Evolutionary conservation across 1,140 invertebrate species (phyloP).

Genomic region (Tetramorium simillimum): DNA sequence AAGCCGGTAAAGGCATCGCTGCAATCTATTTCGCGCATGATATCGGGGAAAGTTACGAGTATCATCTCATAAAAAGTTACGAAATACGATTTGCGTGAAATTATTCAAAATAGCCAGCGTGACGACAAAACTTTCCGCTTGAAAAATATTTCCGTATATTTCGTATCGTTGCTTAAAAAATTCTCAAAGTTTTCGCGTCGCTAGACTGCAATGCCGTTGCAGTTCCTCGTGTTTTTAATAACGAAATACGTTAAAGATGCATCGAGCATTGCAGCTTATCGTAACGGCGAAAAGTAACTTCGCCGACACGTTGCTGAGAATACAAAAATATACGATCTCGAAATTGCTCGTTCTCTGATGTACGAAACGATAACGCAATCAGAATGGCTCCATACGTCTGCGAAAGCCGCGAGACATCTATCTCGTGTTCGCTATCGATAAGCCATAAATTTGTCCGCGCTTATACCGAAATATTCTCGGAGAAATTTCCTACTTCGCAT

Average conservation of each 20-base stretch:
- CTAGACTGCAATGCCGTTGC: background rate
- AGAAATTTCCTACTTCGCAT: background rate
- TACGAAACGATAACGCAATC: slow-evolving; percentile 38
- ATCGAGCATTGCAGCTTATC: background rate
- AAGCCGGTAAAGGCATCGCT: background rate
- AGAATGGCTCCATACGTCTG: slow-evolving; percentile 18
- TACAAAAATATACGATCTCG: background rate
- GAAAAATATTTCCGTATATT: slow-evolving; percentile 46
- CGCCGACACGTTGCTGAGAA: background rate
- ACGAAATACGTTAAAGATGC: slow-evolving; percentile 5
- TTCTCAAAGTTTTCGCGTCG: background rate
- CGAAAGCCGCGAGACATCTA: slow-evolving; percentile 20
- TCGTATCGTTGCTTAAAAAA: slow-evolving; percentile 5
- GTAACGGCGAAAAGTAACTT: background rate
- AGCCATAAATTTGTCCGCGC: slow-evolving; percentile 28
- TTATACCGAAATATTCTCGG: slow-evolving; percentile 27
- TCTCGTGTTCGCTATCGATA: slow-evolving; percentile 31
- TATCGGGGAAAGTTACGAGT: slow-evolving; percentile 29
- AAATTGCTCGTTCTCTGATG: slow-evolving; percentile 23
- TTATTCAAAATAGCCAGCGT: slow-evolving; percentile 45
- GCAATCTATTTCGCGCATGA: slow-evolving; percentile 6
- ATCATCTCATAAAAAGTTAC: slow-evolving; percentile 22
- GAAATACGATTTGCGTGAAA: slow-evolving; percentile 46
- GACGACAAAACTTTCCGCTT: slow-evolving; percentile 13
- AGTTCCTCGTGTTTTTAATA: background rate